Base-by-base conservation (phyloP, 2,888 invertebrate species). In the Ceriagrion tenellum region DNA sequence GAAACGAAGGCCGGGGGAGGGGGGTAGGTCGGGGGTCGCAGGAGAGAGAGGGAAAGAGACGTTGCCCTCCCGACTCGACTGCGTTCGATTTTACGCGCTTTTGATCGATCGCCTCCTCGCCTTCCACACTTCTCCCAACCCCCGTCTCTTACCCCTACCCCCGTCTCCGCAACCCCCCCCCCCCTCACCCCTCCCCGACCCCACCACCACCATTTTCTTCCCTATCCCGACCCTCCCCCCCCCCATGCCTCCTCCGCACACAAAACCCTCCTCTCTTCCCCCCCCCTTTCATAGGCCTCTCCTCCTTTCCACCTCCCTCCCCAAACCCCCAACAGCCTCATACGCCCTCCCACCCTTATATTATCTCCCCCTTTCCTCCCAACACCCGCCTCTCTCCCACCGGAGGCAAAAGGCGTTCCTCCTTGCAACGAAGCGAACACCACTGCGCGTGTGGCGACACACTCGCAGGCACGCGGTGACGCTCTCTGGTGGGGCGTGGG, bases 161-260 rank as follows among this genome's bases (percentile, higher is more conserved):
- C 89, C 95, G 95, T 95, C 96, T 96, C 96, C 96, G 95, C 95
- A 96, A 74, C 95, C 90, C 90, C 69, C 95, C 74, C 55, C 95
- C 59, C 90, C 47, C 88, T n/a, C n/a, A 26, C 90, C 55, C 59
- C 81, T 95, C 47, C 90, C 89, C 95, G 95, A 95, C 96, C 96
- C 96, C 96, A 95, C 95, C 96, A 74, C 95, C 90, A 88, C 69
- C 95, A n/a, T n/a, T 89, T 35, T 93, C 59, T 74, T n/a, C 88
- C 47, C 8, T 88, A 26, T 69, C 55, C 59, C 81, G 95, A 95
- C 95, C 47, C 90, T 81, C 95, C 95, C 90, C 90, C 69, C 95
- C 74, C 55, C 95, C 59, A n/a, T n/a, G n/a, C n/a, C 90, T n/a
- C 88, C 74, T 81, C 89, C 88, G 59, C 95, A 88, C 47, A 47